Conservation (phyloP, 2,888 invertebrate species). For the Tetropium fuscum region DNA sequence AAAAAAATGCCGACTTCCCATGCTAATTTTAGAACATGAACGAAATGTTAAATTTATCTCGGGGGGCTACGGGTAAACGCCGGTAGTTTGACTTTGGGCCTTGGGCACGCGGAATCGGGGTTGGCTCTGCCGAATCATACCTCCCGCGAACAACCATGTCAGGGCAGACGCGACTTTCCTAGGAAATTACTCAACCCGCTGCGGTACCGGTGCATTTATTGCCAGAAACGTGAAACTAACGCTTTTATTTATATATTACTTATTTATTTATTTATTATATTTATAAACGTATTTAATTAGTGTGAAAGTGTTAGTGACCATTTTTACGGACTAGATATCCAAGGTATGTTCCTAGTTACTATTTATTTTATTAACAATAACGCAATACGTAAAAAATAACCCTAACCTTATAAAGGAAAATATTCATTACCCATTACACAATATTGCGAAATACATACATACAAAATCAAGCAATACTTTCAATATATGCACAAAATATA, state of each 20-base stretch:
- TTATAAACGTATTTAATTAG: background rate
- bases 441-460: no score
- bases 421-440: no score
- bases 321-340: background rate
- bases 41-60: slow-evolving; percentile 61
- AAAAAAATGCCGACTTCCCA: slow-evolving; percentile 60
- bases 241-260: slow-evolving; percentile 23
- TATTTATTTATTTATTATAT: slow-evolving; percentile 17
- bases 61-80: slow-evolving; percentile 39
- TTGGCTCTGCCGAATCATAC: slow-evolving; percentile 42
- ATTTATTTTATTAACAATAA: no score
- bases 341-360: no score
- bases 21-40: slow-evolving; percentile 61
- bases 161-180: slow-evolving; percentile 23
- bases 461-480: no score
- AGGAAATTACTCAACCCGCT: slow-evolving; percentile 10
- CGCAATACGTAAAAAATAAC: no score
- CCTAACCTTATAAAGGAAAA: no score
- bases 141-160: slow-evolving; percentile 50
- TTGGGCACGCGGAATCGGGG: slow-evolving; percentile 40
- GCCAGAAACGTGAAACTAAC: background rate
- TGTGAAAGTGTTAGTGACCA: no score
- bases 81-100: slow-evolving; percentile 41
- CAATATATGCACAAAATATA: no score
- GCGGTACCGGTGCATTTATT: background rate